Evolutionary conservation across 2,888 invertebrate genomes (phyloP).

Genomic region (Dicyrtomina minuta): DNA sequence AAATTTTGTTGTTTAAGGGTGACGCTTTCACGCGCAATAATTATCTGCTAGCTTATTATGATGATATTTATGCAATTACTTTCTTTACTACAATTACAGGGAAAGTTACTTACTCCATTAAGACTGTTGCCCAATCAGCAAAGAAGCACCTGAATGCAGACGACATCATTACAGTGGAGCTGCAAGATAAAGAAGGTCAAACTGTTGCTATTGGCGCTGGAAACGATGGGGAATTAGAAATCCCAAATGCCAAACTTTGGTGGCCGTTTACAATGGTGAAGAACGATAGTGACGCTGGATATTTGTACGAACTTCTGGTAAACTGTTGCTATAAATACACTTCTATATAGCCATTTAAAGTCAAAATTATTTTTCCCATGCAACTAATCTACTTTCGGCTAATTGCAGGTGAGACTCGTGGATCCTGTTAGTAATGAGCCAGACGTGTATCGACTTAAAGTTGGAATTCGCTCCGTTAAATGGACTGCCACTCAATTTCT

Average conservation of each 20-base stretch:
- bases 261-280: conserved; percentile 67
- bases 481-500: conserved; percentile 45
- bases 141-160: conserved; percentile 2
- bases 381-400: no score
- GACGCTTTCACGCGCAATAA: no score
- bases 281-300: conserved; percentile 61
- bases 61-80: no score
- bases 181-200: conserved; percentile 42
- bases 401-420: conserved; percentile 2
- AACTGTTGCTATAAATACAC: no score
- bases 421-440: conserved; percentile 15
- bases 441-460: conserved; percentile 48
- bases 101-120: not conserved
- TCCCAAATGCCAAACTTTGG: conserved; percentile 78
- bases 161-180: conserved; percentile 13
- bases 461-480: conserved; percentile 43
- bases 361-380: no score
- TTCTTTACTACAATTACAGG: no score
- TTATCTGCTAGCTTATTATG: no score
- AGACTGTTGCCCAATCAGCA: not conserved
- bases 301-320: conserved; percentile 81
- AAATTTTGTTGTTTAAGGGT: no score
- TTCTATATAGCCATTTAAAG: no score
- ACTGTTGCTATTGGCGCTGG: conserved; percentile 49
- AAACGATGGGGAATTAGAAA: conserved; percentile 64